A percentile compares a stretch with the other conserved stretches of the same genome.
Evolutionary conservation across 2,113 vertebrate species (phyloP).

Genomic region (Poeciliopsis turrubarensis): DNA sequence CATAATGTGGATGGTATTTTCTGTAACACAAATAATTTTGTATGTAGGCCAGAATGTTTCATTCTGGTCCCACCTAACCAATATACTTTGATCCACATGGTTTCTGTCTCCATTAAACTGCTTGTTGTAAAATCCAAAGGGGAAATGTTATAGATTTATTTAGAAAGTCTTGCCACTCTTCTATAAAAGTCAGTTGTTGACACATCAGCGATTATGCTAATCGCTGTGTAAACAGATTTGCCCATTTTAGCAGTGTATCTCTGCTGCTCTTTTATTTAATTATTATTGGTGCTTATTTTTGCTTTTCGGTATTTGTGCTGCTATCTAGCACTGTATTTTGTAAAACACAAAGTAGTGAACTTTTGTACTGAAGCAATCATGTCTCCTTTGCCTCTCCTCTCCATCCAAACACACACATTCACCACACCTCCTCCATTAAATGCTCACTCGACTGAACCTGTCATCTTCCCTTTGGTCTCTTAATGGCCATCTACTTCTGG

Average conservation of each 20-base stretch:
- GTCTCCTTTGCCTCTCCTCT: background rate
- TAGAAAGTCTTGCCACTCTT: background rate
- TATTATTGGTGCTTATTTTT: too few species aligned
- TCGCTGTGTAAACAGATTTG: background rate
- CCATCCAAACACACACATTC: background rate
- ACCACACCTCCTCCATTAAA: constrained; percentile 46
- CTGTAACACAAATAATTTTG: background rate
- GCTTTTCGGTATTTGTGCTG: too few species aligned
- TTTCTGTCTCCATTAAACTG: background rate
- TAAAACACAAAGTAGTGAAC: constrained; percentile 20
- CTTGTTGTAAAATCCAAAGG: background rate
- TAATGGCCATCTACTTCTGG: constrained; percentile 62
- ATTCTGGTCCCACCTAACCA: too few species aligned
- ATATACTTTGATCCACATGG: too few species aligned
- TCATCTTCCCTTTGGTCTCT: constrained; percentile 72
- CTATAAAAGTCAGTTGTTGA: background rate
- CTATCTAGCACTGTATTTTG: background rate
- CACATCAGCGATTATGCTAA: background rate
- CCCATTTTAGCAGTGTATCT: background rate
- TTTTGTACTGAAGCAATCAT: constrained; percentile 11
- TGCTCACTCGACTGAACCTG: constrained; percentile 72
- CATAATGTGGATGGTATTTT: too few species aligned
- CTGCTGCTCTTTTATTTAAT: background rate
- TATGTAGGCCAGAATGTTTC: background rate
- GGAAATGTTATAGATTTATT: background rate